phyloP scores from a whole-genome alignment of 2,113 vertebrate genomes.

The Heliornis fulica region DNA sequence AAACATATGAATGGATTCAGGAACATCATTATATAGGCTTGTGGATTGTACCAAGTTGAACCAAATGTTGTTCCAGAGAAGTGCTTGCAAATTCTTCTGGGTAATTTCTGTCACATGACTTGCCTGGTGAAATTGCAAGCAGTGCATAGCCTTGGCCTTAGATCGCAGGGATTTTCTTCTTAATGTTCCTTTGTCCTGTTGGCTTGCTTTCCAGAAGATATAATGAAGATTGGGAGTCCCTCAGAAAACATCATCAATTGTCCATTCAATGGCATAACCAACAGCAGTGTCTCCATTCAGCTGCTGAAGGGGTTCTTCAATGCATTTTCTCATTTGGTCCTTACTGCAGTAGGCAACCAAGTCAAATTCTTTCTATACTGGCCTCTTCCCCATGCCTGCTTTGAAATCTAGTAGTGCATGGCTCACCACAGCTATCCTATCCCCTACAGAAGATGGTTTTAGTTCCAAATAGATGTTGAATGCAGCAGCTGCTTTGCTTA shows the following conservation, averaged over 20 bases:
- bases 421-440: constrained; percentile 68
- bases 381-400: not conserved
- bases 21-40: constrained; percentile 61
- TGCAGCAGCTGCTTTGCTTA: constrained; percentile 50
- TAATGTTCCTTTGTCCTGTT: constrained; percentile 44
- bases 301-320: constrained; percentile 6
- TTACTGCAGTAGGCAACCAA: constrained; percentile 46
- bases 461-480: constrained; percentile 51
- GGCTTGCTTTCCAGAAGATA: constrained; percentile 60
- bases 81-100: constrained; percentile 61
- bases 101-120: constrained; percentile 35
- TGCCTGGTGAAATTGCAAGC: constrained; percentile 69
- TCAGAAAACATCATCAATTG: constrained; percentile 59
- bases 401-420: constrained; percentile 11
- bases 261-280: constrained; percentile 59
- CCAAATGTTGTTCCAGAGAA: constrained; percentile 65
- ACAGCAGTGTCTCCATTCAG: constrained; percentile 22
- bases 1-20: constrained; percentile 58
- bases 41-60: constrained; percentile 67
- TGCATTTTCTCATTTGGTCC: constrained; percentile 49
- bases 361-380: constrained; percentile 61
- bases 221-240: constrained; percentile 34
- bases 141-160: constrained; percentile 69
- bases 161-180: constrained; percentile 47
- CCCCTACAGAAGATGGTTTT: constrained; percentile 6